Base-by-base conservation (phyloP, 2,113 vertebrate genomes). In the Labrus mixtus region DNA sequence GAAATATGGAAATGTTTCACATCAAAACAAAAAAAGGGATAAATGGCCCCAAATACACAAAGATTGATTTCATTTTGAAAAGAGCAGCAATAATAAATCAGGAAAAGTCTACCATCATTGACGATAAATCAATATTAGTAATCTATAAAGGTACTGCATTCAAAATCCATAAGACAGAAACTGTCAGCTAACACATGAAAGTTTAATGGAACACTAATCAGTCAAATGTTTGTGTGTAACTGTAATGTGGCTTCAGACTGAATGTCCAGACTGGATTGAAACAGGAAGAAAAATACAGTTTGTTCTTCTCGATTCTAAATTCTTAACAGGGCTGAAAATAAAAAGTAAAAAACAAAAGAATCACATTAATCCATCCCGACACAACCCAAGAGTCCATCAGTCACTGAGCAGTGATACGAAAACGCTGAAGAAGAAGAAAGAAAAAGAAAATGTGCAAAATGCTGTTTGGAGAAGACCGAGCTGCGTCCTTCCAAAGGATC, bases 391-490 rank as follows among this genome's bases (percentile, higher is more conserved):
- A 67, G 43, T 70, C 50, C 61, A 54, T 54, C 59, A 10, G 16
- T 64, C 29, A 48, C 59, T 23, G 22, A 51, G 70, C 48, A 56
- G 6, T 3, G 43, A 69, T 2, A 76, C 10, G 73, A 59, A 63
- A 29, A 83, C 15, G 57, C 29, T 10, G 23, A 86, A 69, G 22
- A 69, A 6, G 68, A 81, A 56, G 36, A 71, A 62, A 60, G 45
- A 23, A 67, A 58, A 76, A 76, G 3, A 25, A 84, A 84, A 87
- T 85, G 90, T 92, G 89, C 90, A 92, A 91, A 88, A 81, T 58
- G 50, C 60, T 53, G 67, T 85, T 76, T 74, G 69, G 68, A 65
- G 78, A 83, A n/a, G 48, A 68, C 10, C 0, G 1, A 2, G 48
- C 61, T 58, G 58, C 13, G 10, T 64, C 66, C 66, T 19, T 68